Base-by-base conservation (phyloP, 2,888 invertebrate species). In the Hofmannophila pseudospretella region DNA sequence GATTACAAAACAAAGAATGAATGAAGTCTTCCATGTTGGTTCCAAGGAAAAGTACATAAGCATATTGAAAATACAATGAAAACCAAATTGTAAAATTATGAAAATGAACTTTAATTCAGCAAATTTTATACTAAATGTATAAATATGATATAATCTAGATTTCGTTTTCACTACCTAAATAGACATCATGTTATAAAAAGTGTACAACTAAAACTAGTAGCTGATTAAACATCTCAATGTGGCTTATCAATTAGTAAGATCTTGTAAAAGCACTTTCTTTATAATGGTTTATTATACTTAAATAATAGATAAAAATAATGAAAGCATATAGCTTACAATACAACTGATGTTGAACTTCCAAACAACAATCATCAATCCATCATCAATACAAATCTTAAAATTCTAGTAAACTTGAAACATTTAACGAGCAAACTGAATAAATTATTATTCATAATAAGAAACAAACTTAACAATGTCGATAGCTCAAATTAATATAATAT, bases 71-170 rank as follows among this genome's bases (percentile, higher is more conserved):
- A 38, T 50, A n/a, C n/a, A 61, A 68, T 52, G 51, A 68, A 77
- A 78, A 75, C 63, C 13, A 70, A 64, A 54, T 54, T 58, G 58
- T 77, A 84, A 85, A 86, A 82, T 84, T 80, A 82, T 86, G 85
- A 86, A 85, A 86, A 86, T 85, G 85, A 86, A 85, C 77, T 86
- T 85, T 85, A 81, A 85, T 86, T 84, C 84, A 84, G 84, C 84
- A 85, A 84, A 81, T 81, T 85, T 86, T 84, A 86, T 85, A 84
- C 86, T 86, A 85, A 85, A 84, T 85, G 85, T 86, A 86, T 86
- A 86, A 86, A 86, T 86, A 85, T 81, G 81, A 81, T 85, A 85
- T 84, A 85, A 76, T 82, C 84, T 84, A 84, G 81, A 84, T 84
- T 85, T 85, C 70, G 79, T 86, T 85, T 67, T 81, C 75, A 79